These are phyloP conservation scores for Hypselothyrea guttata DNA, from an alignment of 2,888 invertebrate species.

Conservation along the genomic window DNA sequence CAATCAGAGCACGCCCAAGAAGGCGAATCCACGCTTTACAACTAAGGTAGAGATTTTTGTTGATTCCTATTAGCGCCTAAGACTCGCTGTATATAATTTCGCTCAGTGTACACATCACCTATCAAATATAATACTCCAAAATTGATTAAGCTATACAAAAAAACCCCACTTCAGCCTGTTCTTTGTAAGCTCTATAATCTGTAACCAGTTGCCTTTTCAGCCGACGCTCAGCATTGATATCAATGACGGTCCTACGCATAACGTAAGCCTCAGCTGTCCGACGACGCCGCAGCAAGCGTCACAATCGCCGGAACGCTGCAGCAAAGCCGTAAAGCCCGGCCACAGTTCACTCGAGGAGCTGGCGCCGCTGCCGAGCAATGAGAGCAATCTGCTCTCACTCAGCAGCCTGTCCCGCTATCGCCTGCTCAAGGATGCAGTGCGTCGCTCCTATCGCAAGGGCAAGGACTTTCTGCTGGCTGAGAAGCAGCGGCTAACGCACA, in stretches of 20 bases:
- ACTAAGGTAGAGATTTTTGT: constrained; percentile 82
- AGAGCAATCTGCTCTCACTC: constrained; percentile 53
- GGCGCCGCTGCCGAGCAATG: constrained; percentile 38
- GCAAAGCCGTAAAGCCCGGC: constrained; percentile 5
- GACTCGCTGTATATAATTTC: constrained; percentile 4
- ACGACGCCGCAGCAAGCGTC: constrained; percentile 59
- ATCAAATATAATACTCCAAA: constrained; percentile 52
- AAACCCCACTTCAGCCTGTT: constrained; percentile 7
- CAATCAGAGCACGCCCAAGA: constrained; percentile 80
- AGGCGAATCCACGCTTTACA: constrained; percentile 66
- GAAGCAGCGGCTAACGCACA: constrained; percentile 69
- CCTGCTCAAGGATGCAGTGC: constrained; percentile 76
- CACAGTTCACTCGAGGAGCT: constrained; percentile 59
- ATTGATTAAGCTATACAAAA: constrained; percentile 23
- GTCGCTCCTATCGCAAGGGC: constrained; percentile 79
- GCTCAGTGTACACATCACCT: constrained; percentile 11
- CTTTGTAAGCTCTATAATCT: constrained; percentile 5
- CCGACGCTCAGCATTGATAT: constrained; percentile 56
- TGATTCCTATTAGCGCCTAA: constrained; percentile 72
- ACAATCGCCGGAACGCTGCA: constrained; percentile 6
- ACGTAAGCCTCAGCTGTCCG: constrained; percentile 64
- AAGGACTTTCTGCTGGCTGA: constrained; percentile 73
- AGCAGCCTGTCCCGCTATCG: constrained; percentile 72
- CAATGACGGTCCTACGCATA: constrained; percentile 36
- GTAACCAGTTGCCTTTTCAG: constrained; percentile 53